Evolutionary conservation across 2,888 invertebrate genomes (phyloP), one percentile per base, ranked within the genome.

Genomic region (Aricia artaxerxes): DNA sequence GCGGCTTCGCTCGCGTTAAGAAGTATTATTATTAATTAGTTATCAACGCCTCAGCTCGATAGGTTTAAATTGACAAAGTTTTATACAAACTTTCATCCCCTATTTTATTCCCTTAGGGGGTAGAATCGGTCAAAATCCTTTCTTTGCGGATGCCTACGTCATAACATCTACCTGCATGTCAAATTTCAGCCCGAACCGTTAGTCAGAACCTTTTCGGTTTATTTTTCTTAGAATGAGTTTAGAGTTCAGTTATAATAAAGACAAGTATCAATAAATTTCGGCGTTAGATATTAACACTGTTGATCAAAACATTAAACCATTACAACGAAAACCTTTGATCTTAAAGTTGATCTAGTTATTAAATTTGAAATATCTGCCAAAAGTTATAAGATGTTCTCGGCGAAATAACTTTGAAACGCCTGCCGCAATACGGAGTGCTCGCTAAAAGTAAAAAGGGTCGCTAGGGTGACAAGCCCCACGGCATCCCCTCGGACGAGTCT

Each of bases 371-470:
- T 73, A 75, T 78, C 73, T 78, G 73, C 44, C 73, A 73, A 73
- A 78, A 78, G 73, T 78, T 78, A 73, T 73, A 78, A 78, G 78
- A 78, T 49, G 78, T 78, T 78, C 60, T 69, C 73, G 60, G 78
- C 75, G 78, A 78, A 78, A 75, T 78, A 75, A 78, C 75, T 78
- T 78, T 40, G 82, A 82, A 83, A 84, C 82, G 84, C 86, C 86
- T 85, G 81, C 85, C 85, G 85, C 85, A 87, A 87, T 87, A 84
- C 83, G 82, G 81, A 85, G 85, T 86, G 87, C 87, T 86, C 86
- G 84, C 83, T 81, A 80, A 84, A 85, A 87, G 85, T 85, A 87
- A 88, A 88, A 87, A 89, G 87, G 88, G 87, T 88, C 87, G 84
- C 82, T 75, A 60, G 61, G 73, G 73, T 49, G 44, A 73, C 44